Evolutionary conservation across 1,140 invertebrate species (phyloP).

Genomic region (Acromyrmex charruanus): DNA sequence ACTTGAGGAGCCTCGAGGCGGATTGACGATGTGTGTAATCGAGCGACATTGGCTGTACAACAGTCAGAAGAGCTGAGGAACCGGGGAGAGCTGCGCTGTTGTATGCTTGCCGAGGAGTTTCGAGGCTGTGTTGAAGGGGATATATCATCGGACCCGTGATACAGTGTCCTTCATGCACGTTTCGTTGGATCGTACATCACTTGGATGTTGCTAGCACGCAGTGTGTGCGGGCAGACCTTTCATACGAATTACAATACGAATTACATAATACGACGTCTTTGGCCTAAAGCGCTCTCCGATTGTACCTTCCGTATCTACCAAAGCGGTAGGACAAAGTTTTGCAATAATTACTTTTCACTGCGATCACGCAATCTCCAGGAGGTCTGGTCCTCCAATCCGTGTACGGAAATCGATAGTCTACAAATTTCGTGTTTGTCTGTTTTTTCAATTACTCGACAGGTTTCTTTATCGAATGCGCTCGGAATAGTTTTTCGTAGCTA

Average conservation of each 20-base stretch:
- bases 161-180: conserved; percentile 52
- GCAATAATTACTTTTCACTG: conserved; percentile 39
- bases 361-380: background rate
- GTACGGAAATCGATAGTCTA: conserved; percentile 48
- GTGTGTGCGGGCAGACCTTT: background rate
- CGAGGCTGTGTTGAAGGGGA: conserved; percentile 61
- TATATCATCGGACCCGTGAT: conserved; percentile 56
- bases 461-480: conserved; percentile 43
- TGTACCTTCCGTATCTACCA: background rate
- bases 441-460: conserved; percentile 60
- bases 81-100: background rate
- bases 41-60: conserved; percentile 49
- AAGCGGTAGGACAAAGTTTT: conserved; percentile 35
- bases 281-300: background rate
- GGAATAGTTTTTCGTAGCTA: conserved; percentile 47
- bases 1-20: conserved; percentile 58
- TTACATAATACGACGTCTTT: conserved; percentile 46
- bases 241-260: background rate
- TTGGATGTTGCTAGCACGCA: background rate
- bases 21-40: conserved; percentile 64
- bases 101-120: conserved; percentile 37
- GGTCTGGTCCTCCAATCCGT: conserved; percentile 26
- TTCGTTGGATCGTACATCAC: conserved; percentile 55
- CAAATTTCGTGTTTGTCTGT: conserved; percentile 27
- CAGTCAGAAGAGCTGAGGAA: conserved; percentile 34